Conservation (phyloP, 2,113 vertebrate species). For the Vidua chalybeata region DNA sequence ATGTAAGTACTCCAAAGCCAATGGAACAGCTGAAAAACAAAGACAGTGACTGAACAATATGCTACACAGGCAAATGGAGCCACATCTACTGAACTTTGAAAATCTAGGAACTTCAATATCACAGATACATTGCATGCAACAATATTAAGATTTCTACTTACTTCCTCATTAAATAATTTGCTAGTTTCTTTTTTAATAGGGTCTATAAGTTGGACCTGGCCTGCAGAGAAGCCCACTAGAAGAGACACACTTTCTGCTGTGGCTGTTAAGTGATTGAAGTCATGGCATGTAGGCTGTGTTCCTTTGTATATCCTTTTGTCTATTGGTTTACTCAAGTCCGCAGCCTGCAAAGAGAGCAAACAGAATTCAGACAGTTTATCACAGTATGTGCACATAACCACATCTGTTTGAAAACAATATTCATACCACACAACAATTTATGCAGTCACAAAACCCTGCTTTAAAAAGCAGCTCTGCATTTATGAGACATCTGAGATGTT, state of each 20-base stretch:
- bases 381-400: background rate
- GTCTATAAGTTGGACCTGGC: conserved; percentile 99
- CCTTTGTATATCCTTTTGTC: conserved; percentile 99
- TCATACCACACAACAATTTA: background rate
- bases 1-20: background rate
- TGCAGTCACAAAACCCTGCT: conserved; percentile 1
- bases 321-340: conserved; percentile 98
- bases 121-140: conserved; percentile 37
- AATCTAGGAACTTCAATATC: background rate
- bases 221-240: conserved; percentile 98
- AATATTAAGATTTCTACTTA: conserved; percentile 76
- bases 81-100: background rate
- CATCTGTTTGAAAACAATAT: background rate
- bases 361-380: conserved; percentile 53
- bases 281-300: conserved; percentile 98
- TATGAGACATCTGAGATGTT: background rate
- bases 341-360: conserved; percentile 84
- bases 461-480: conserved; percentile 18
- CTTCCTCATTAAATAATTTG: conserved; percentile 99
- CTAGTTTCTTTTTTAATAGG: conserved; percentile 99
- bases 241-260: conserved; percentile 97
- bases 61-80: background rate
- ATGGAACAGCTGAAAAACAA: conserved; percentile 1
- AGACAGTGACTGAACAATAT: background rate
- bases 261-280: conserved; percentile 98